Conservation (phyloP, 2,888 invertebrate genomes). For the Corythucha ciliata region DNA sequence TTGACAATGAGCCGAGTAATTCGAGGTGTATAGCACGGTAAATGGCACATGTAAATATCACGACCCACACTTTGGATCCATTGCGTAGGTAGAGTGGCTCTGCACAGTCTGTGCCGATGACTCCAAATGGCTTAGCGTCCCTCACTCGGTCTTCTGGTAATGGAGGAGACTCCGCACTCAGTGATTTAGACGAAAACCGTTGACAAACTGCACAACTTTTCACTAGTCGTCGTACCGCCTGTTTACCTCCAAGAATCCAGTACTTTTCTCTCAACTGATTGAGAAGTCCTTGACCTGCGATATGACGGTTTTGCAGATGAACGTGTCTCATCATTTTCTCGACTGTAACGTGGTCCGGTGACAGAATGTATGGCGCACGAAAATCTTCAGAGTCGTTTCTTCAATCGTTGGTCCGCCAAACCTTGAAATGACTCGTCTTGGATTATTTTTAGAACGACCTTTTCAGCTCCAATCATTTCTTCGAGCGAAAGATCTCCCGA, state of each 20-base stretch:
- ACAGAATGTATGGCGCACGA: constrained; percentile 18
- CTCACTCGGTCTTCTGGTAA: constrained; percentile 17
- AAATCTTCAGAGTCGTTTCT: constrained; percentile 19
- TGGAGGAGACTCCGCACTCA: constrained; percentile 32
- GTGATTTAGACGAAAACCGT: constrained; percentile 30
- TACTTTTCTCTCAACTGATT: constrained; percentile 21
- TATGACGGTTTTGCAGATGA: constrained; percentile 14
- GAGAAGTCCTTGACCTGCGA: constrained; percentile 16
- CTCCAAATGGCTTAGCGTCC: constrained; percentile 35
- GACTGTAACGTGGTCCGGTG: constrained; percentile 16
- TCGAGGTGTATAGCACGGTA: constrained; percentile 41
- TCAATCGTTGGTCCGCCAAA: neutral
- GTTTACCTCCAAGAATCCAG: constrained; percentile 26
- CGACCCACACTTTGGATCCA: constrained; percentile 37
- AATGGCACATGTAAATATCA: constrained; percentile 41
- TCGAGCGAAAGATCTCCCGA: neutral
- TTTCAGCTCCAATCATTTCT: neutral
- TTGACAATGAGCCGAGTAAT: constrained; percentile 36
- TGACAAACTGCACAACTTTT: constrained; percentile 28
- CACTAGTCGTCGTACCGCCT: constrained; percentile 5
- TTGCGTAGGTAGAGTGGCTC: constrained; percentile 24
- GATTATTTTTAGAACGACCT: neutral
- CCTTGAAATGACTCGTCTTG: constrained; percentile 4
- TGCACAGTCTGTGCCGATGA: constrained; percentile 38
- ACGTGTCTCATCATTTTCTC: constrained; percentile 12